Percentiles rank a stretch among this genome's conserved stretches.
Evolutionary conservation across 2,888 invertebrate species (phyloP).

Genomic region (Cephonodes hylas): DNA sequence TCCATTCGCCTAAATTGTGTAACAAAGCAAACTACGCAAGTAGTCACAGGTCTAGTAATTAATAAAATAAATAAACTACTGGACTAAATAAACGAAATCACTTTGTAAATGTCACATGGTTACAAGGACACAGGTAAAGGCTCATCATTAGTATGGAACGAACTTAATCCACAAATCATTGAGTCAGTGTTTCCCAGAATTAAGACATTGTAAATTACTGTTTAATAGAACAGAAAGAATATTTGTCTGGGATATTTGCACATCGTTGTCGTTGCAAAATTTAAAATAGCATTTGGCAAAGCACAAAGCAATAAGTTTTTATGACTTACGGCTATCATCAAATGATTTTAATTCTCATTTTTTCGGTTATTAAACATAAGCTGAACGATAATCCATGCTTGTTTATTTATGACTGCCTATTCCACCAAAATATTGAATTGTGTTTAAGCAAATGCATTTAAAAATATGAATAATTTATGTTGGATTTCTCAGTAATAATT

Average conservation of each 20-base stretch:
- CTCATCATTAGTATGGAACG: neutral
- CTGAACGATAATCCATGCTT: neutral
- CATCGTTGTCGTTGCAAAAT: neutral
- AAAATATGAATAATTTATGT: too few species aligned
- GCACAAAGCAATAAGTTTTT: neutral
- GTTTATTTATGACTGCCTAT: neutral
- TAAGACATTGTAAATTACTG: neutral
- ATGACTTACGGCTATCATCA: neutral
- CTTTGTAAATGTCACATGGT: constrained; percentile 13
- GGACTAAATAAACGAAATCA: constrained; percentile 14
- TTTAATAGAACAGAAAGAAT: neutral
- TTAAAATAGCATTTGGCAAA: neutral
- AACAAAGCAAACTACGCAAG: neutral
- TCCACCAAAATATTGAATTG: too few species aligned
- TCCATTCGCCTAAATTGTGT: neutral
- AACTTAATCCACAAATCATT: neutral
- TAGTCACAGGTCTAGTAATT: neutral
- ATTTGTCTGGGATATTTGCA: neutral
- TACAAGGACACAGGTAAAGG: neutral
- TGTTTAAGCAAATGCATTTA: too few species aligned
- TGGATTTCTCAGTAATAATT: too few species aligned
- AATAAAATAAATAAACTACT: constrained; percentile 11
- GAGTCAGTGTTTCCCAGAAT: neutral
- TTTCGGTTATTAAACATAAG: neutral
- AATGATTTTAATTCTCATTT: neutral